These are phyloP conservation scores for Noctilio leporinus DNA, from an alignment of 2,113 vertebrate species.

Conservation along the genomic window DNA sequence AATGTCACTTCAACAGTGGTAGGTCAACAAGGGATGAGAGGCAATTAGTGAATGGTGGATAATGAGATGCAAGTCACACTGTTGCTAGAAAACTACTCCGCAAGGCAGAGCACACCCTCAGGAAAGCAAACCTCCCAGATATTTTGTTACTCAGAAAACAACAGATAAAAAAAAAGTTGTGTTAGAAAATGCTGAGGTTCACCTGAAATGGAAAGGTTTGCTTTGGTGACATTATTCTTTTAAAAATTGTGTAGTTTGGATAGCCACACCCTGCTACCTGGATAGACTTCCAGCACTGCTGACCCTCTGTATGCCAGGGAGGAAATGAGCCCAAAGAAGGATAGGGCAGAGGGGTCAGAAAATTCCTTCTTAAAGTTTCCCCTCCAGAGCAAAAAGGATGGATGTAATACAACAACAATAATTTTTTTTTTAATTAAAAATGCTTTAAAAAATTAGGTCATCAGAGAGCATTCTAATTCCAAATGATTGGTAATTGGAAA, in stretches of 20 bases:
- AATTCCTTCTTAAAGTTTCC: background rate
- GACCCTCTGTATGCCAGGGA: background rate
- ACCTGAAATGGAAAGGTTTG: background rate
- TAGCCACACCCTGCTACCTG: background rate
- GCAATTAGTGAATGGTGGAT: background rate
- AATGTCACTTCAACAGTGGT: background rate
- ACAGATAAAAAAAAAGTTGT: background rate
- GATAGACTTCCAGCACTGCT: background rate
- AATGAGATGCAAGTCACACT: background rate
- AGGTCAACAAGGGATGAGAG: background rate
- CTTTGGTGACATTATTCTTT: background rate
- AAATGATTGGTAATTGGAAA: too few relatives aligned
- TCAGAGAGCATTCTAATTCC: background rate
- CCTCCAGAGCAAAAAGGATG: background rate
- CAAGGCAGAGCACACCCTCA: background rate
- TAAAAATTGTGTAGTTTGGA: background rate
- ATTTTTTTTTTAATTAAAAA: too few relatives aligned
- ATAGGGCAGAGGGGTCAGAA: background rate
- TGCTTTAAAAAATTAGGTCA: background rate
- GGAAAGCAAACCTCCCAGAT: background rate
- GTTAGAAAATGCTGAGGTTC: background rate
- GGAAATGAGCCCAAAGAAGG: background rate
- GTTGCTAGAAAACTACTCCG: background rate
- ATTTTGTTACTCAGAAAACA: background rate
- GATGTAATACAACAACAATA: too few relatives aligned